Percentiles rank a stretch among this genome's conserved stretches.
Evolutionary conservation across 2,797 vertebrate genomes (phyloP).

Genomic region (Pyrocephalus nanus): DNA sequence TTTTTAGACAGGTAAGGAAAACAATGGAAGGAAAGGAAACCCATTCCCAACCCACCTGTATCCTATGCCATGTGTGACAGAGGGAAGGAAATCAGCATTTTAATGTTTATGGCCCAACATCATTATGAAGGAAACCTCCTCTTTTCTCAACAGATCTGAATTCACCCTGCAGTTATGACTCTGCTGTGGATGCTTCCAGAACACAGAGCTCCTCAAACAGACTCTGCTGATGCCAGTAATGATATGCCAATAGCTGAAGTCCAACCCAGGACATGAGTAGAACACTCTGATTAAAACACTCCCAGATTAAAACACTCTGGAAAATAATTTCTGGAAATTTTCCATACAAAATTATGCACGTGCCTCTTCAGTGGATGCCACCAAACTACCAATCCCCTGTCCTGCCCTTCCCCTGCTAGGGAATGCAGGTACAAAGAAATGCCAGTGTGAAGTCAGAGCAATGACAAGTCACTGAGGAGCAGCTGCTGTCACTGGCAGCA

Average conservation of each 20-base stretch:
- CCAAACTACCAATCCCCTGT: neutral
- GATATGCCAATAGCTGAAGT: neutral
- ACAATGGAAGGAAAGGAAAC: neutral
- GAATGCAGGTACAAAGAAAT: neutral
- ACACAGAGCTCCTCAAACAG: neutral
- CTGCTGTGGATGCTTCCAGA: neutral
- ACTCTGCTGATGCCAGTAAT: neutral
- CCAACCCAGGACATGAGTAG: neutral
- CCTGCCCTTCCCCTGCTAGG: neutral
- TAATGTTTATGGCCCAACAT: neutral
- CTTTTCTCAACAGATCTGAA: neutral
- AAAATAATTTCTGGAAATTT: neutral
- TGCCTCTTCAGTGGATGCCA: neutral
- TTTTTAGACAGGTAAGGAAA: neutral
- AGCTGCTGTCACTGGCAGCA: neutral
- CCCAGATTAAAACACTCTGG: neutral
- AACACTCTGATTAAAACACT: neutral
- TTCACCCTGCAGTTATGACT: accelerated
- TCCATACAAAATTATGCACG: neutral
- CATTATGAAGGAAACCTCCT: neutral
- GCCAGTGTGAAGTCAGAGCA: neutral
- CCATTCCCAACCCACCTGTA: neutral
- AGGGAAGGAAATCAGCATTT: neutral
- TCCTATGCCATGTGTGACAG: neutral
- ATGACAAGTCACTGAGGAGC: neutral